Conservation (phyloP, 1,140 invertebrate species). For the Antheraea mylitta region DNA sequence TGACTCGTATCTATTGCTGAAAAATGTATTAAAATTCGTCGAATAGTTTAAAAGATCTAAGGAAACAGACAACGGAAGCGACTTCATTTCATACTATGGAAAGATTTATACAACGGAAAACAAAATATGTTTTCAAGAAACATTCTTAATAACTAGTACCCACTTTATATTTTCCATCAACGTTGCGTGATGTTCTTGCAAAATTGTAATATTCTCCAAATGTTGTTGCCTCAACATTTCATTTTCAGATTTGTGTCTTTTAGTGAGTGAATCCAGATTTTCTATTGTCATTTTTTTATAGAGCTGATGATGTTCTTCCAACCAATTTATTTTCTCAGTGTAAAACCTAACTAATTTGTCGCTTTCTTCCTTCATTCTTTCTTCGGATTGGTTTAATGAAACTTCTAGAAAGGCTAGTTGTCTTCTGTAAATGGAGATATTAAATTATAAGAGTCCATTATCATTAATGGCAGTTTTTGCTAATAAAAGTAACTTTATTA, state of each 20-base stretch:
- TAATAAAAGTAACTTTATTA: no score
- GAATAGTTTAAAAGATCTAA: no score
- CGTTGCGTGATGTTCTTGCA: constrained; percentile 69
- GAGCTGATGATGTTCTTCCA: constrained; percentile 66
- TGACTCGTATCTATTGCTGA: no score
- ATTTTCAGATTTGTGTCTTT: constrained; percentile 59
- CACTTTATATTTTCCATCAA: constrained; percentile 75
- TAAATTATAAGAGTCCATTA: no score
- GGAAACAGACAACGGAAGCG: no score
- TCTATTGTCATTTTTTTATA: constrained; percentile 62
- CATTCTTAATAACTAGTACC: constrained; percentile 8
- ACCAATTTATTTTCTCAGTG: constrained; percentile 63
- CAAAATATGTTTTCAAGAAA: no score
- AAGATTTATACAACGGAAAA: no score
- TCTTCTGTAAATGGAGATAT: constrained; percentile 40
- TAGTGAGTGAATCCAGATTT: constrained; percentile 46
- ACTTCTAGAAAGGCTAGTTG: constrained; percentile 69
- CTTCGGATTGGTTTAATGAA: constrained; percentile 63
- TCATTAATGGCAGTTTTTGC: background rate
- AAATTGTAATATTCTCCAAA: constrained; percentile 61
- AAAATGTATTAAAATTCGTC: no score
- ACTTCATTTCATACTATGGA: no score
- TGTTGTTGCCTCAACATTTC: constrained; percentile 66
- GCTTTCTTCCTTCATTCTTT: constrained; percentile 72
- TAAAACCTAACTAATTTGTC: constrained; percentile 69